These are phyloP conservation scores for Isaurus tuberculatus DNA, from an alignment of 92 coral and sea anemone genomes.

Conservation along the genomic window DNA sequence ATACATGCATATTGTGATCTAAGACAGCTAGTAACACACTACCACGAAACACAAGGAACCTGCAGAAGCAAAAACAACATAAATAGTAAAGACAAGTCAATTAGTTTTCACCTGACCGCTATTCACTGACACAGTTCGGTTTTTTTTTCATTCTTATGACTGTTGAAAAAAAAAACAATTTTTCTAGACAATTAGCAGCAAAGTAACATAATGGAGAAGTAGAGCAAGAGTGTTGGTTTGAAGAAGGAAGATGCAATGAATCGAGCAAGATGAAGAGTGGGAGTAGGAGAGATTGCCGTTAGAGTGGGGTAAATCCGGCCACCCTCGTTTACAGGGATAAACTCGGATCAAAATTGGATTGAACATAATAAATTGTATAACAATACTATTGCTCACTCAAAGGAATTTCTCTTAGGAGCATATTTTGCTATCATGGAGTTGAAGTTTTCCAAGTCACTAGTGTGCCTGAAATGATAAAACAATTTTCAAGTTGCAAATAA, in stretches of 20 bases:
- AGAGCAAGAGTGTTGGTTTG: not conserved
- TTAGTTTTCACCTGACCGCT: constrained; percentile 16
- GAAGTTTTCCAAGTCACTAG: constrained; percentile 30
- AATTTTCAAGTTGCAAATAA: constrained; percentile 12
- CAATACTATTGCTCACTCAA: constrained; percentile 11
- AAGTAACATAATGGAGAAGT: not conserved
- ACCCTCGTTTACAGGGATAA: too few species aligned
- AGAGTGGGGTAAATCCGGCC: too few species aligned
- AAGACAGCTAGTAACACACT: constrained; percentile 14
- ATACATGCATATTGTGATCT: constrained; percentile 38
- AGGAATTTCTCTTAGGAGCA: constrained; percentile 31
- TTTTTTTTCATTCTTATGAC: not conserved
- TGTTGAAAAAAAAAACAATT: not conserved
- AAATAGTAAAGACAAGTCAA: constrained; percentile 2
- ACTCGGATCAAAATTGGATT: too few species aligned
- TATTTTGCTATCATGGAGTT: constrained; percentile 35
- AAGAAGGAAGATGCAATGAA: not conserved
- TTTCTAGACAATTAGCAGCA: constrained; percentile 22
- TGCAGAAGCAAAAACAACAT: constrained; percentile 13
- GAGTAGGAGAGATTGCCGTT: too few species aligned
- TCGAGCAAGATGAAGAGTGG: not conserved
- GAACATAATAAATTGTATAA: not conserved
- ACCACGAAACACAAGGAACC: constrained; percentile 28
- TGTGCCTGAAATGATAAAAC: constrained; percentile 30
- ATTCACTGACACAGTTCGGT: constrained; percentile 11